phyloP scores from a whole-genome alignment of 2,797 vertebrate genomes.

The Thaleichthys pacificus region DNA sequence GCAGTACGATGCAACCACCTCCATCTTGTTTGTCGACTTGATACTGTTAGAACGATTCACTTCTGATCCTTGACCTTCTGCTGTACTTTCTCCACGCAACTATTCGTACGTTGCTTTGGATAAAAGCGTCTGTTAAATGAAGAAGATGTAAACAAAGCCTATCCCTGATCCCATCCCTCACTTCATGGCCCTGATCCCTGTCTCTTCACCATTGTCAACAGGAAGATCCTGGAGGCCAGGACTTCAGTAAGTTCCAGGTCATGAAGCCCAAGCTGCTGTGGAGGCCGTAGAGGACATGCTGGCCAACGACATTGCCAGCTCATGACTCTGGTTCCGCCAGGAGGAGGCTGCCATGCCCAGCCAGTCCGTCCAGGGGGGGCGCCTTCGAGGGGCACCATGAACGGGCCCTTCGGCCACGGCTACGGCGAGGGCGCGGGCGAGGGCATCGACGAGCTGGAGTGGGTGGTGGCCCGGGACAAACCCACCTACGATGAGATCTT shows the following conservation, averaged over 20 bases:
- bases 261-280: constrained; percentile 77
- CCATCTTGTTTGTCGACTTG: neutral
- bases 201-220: constrained; percentile 26
- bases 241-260: constrained; percentile 79
- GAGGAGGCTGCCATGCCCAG: constrained; percentile 77
- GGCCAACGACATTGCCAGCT: constrained; percentile 78
- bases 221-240: constrained; percentile 76
- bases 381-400: constrained; percentile 80
- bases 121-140: too few species aligned
- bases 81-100: too few species aligned
- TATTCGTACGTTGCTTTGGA: too few species aligned
- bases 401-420: constrained; percentile 80
- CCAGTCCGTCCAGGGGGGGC: constrained; percentile 74
- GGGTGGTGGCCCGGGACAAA: constrained; percentile 80
- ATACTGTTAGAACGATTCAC: neutral
- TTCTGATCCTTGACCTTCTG: too few species aligned
- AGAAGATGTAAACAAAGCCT: too few species aligned
- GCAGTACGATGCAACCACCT: constrained; percentile 76
- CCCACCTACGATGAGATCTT: constrained; percentile 82
- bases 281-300: constrained; percentile 80
- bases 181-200: neutral
- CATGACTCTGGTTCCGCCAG: constrained; percentile 81
- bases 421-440: constrained; percentile 80
- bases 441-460: constrained; percentile 78
- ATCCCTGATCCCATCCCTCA: neutral